Conservation (phyloP, 2,888 invertebrate species). For the Spodoptera exigua region DNA sequence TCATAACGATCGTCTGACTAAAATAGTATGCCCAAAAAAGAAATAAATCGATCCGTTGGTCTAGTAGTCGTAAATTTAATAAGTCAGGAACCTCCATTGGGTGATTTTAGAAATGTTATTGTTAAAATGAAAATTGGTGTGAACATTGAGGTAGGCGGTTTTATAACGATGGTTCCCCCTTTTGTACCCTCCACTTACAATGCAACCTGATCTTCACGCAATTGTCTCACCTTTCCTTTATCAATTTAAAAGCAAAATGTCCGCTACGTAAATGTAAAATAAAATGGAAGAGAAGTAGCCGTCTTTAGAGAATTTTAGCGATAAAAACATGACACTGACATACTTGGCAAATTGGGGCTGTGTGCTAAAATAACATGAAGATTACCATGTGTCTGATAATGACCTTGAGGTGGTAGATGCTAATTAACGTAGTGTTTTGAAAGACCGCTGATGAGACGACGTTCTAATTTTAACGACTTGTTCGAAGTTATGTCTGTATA, state of each 20-base stretch:
- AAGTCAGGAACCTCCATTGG: neutral
- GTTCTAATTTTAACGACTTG: constrained; percentile 22
- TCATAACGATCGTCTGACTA: constrained; percentile 25
- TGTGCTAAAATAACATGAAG: constrained; percentile 64
- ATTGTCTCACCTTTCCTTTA: neutral
- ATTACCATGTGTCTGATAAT: constrained; percentile 61
- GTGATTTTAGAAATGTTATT: neutral
- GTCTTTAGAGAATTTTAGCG: constrained; percentile 27
- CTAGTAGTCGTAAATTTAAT: constrained; percentile 5
- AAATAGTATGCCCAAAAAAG: constrained; percentile 47
- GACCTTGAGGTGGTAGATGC: constrained; percentile 53
- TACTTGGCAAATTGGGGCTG: constrained; percentile 64
- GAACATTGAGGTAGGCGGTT: too few relatives aligned
- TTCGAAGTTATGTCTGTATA: constrained; percentile 2
- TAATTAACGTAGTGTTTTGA: constrained; percentile 48
- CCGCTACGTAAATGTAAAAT: constrained; percentile 3
- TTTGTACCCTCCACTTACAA: neutral
- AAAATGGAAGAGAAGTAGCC: constrained; percentile 22
- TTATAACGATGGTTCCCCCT: neutral
- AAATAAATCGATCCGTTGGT: constrained; percentile 41
- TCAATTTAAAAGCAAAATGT: constrained; percentile 1
- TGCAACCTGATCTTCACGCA: constrained; percentile 16
- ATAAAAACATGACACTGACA: constrained; percentile 66
- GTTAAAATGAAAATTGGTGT: neutral
- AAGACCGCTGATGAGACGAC: constrained; percentile 16